phyloP scores from a whole-genome alignment of 2,888 invertebrate genomes.

The Linnaemya tessellans region DNA sequence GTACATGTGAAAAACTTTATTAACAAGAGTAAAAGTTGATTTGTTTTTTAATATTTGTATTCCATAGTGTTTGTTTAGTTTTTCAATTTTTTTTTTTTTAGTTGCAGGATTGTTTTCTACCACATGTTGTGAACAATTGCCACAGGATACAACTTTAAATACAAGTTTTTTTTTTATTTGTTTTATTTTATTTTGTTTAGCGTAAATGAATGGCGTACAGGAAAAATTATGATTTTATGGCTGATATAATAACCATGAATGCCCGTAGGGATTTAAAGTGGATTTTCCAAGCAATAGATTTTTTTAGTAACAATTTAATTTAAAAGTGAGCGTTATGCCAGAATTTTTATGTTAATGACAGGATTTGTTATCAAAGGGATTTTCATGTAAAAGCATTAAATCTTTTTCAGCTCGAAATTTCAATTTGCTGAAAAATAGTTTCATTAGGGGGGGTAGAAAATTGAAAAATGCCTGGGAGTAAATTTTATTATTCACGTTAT shows the following conservation, averaged over 20 bases:
- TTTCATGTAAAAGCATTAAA: not conserved
- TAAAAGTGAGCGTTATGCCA: too few relatives aligned
- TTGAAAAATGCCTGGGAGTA: too few relatives aligned
- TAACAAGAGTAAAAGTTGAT: conserved; percentile 24
- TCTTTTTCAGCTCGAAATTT: too few relatives aligned
- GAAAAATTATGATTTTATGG: conserved; percentile 2
- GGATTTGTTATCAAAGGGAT: too few relatives aligned
- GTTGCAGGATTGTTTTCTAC: conserved; percentile 26
- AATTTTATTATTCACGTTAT: too few relatives aligned
- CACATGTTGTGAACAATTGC: conserved; percentile 54
- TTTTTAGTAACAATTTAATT: too few relatives aligned
- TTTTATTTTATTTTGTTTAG: conserved; percentile 18
- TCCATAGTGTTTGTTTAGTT: conserved; percentile 13
- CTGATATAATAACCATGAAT: not conserved
- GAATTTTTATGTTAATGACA: too few relatives aligned
- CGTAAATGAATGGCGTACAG: not conserved
- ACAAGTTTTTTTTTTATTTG: not conserved
- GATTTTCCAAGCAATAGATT: not conserved
- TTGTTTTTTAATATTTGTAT: conserved; percentile 15
- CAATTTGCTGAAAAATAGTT: too few relatives aligned
- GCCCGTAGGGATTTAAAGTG: not conserved
- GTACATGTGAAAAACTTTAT: conserved; percentile 33
- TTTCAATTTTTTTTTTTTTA: not conserved
- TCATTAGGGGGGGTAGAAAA: too few relatives aligned
- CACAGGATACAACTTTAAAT: conserved; percentile 46